Conservation (phyloP, 2,888 invertebrate genomes). For the Apodemia mormo region DNA sequence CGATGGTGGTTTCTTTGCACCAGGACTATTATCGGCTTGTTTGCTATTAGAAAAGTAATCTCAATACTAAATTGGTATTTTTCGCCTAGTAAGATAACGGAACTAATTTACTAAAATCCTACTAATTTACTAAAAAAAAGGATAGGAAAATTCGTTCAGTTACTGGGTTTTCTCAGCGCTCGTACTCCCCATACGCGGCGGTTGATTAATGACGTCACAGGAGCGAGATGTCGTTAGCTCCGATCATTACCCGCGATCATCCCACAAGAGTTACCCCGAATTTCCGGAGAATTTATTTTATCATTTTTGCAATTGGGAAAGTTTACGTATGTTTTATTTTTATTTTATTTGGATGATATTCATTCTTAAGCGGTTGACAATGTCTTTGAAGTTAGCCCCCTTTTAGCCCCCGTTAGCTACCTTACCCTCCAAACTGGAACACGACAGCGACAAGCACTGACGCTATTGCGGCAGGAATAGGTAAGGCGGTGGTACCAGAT, state of each 20-base stretch:
- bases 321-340: neutral
- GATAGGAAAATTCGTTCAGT: conserved; percentile 29
- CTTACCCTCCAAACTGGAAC: no score
- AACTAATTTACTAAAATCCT: no score
- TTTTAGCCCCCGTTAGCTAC: no score
- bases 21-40: no score
- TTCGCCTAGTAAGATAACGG: no score
- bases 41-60: no score
- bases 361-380: neutral
- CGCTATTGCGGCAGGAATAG: no score
- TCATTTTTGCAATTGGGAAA: conserved; percentile 19
- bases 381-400: no score
- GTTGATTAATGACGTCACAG: conserved; percentile 67
- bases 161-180: conserved; percentile 28
- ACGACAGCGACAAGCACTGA: no score
- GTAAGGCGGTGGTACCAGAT: no score
- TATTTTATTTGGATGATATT: neutral
- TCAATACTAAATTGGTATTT: no score
- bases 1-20: no score
- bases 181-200: conserved; percentile 41
- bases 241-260: conserved; percentile 42
- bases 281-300: conserved; percentile 26
- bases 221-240: conserved; percentile 52
- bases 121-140: neutral
- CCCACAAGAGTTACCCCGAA: conserved; percentile 33